phyloP scores from a whole-genome alignment of 2,113 vertebrate genomes.

The Neolamprologus devosi region DNA sequence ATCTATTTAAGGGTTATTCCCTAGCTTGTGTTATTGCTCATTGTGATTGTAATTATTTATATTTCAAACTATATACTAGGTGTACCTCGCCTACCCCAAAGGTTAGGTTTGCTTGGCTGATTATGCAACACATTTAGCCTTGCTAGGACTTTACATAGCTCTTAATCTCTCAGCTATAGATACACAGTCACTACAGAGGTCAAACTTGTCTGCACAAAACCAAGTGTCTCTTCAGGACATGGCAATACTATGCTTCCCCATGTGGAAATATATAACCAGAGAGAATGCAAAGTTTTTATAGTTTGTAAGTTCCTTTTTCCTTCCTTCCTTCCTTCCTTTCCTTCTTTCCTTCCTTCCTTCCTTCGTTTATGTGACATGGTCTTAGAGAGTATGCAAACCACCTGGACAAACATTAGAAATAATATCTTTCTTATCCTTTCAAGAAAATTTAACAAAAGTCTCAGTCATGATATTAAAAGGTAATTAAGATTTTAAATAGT shows the following conservation, averaged over 20 bases:
- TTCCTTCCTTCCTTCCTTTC: neutral
- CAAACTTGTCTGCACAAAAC: neutral
- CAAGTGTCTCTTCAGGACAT: neutral
- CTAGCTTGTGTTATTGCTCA: neutral
- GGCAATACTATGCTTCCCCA: neutral
- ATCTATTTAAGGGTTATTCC: neutral
- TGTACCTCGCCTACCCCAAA: neutral
- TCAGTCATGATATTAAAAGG: neutral
- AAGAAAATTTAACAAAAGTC: neutral
- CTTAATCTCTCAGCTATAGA: slow-evolving; percentile 16
- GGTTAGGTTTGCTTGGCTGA: neutral
- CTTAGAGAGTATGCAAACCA: neutral
- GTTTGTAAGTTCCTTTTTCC: neutral
- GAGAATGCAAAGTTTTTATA: neutral
- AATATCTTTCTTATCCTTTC: neutral
- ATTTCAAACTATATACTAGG: neutral
- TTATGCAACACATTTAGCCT: slow-evolving; percentile 42
- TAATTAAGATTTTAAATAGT: neutral
- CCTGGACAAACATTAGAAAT: neutral
- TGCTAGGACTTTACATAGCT: neutral
- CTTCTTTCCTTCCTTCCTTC: neutral
- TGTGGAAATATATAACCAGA: neutral
- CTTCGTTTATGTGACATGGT: neutral
- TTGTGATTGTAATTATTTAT: neutral
- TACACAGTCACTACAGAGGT: neutral